Evolutionary conservation across 1,140 invertebrate species (phyloP), one percentile per base, ranked within the genome.

Genomic region (Scaptomyza hsui): DNA sequence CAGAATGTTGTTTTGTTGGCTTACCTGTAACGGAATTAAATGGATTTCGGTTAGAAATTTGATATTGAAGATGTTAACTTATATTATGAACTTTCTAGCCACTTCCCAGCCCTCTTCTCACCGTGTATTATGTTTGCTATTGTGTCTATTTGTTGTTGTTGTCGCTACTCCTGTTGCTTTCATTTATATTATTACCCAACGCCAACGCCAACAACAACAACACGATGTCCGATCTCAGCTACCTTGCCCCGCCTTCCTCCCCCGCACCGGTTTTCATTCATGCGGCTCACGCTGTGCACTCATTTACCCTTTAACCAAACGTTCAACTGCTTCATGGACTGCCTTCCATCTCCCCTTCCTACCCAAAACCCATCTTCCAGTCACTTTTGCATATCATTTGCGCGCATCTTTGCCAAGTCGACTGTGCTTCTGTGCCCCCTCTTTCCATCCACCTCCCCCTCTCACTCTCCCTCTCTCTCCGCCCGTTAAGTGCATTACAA

Each of bases 281-380:
- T 80, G 68, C 75, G 79, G 72, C 80, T 59, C 80, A 79, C 71
- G 80, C 81, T 85, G 81, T 63, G 59, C 81, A 86, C 81, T 85
- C 81, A 88, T 85, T 85, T 85, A 85, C 81, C 81, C 81, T 72
- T 85, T 85, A 86, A 79, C 75, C 80, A 85, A 85, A 64, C 72
- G 72, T 67, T 81, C 76, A 67, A 57, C 75, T 72, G 67, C 52
- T 69, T 72, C 16, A 44, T 39, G 16, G 6, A n/a, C 19, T 24
- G 16, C 19, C 16, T 19, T 2, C 15, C 41, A 44, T 4, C 9
- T n/a, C n/a, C 45, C 21, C 32, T 56, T 44, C 44, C 24, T 15
- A 18, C 16, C 10, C 15, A 32, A 9, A 18, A 15, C 29, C 57
- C 37, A 18, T 55, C 19, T 1, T 63, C 51, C 48, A 29, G 37